Evolutionary conservation across 2,888 invertebrate genomes (phyloP), one percentile per base, ranked within the genome.

Genomic region (Incurvaria masculella): DNA sequence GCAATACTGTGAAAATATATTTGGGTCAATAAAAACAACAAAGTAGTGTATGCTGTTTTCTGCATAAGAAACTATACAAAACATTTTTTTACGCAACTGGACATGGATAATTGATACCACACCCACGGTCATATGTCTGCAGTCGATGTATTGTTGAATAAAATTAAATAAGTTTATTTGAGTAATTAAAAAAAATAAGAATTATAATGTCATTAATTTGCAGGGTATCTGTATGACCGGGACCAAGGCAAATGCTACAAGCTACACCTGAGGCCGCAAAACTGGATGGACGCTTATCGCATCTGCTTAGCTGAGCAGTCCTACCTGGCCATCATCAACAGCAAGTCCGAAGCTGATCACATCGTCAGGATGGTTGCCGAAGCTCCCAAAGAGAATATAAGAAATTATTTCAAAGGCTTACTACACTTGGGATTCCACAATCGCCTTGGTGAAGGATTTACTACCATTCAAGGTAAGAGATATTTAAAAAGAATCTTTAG

Each of bases 221-320:
- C 45, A 16, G 19, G 5, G 19, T 23, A 6, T 10, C 41, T 41
- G 6, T 41, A 41, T 14, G 11, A 42, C n/a, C 14, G 16, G 10
- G 44, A 44, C 2, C 14, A 17, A 8, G 39, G 42, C 20, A 23
- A 42, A 6, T 53, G 48, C 45, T 52, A 50, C 47, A 53, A 52
- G 21, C n/a, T 53, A 2, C 54, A 55, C 47, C 42, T 41, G n/a
- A 33, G 21, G 11, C 43, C 49, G 5, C 27, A 20, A 27, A 47
- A 16, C 11, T 54, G 54, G 52, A 23, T 10, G 2, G 52, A 53
- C 4, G 54, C 53, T 2, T 47, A 48, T 18, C 14, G 21, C 17
- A 46, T 51, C 14, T 55, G 55, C 26, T 26, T 26, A n/a, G 43
- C 43, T 11, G 51, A 52, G 44, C 41, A 43, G 17, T 46, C 49